Percentiles rank a stretch among this genome's conserved stretches.
These are phyloP conservation scores for Drosophila paracracens DNA, from an alignment of 2,888 invertebrate species.

Conservation along the genomic window DNA sequence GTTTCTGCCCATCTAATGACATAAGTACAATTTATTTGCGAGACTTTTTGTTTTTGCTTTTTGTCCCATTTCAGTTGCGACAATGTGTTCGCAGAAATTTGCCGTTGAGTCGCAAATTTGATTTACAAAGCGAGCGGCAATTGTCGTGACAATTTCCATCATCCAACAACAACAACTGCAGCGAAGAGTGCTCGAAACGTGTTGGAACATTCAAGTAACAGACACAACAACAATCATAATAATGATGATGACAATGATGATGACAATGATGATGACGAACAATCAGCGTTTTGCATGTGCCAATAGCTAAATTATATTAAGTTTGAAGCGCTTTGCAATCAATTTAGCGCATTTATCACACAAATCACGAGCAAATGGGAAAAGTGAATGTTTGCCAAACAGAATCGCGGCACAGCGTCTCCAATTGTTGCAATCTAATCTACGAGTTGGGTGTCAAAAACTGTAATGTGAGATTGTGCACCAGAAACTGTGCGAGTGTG, in stretches of 20 bases:
- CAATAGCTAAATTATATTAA: slow-evolving; percentile 67
- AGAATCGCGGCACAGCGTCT: slow-evolving; percentile 14
- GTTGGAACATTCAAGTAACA: slow-evolving; percentile 58
- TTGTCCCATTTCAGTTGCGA: slow-evolving; percentile 38
- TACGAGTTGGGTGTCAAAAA: slow-evolving; percentile 26
- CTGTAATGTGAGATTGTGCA: slow-evolving; percentile 16
- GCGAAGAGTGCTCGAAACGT: slow-evolving; percentile 46
- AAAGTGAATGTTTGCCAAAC: slow-evolving; percentile 44
- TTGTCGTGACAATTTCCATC: slow-evolving; percentile 69
- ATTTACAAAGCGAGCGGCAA: slow-evolving; percentile 66
- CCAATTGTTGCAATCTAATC: slow-evolving; percentile 11
- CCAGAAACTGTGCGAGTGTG: not conserved
- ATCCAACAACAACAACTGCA: slow-evolving; percentile 15
- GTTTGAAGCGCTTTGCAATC: slow-evolving; percentile 39
- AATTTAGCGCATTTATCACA: slow-evolving; percentile 28
- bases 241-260: slow-evolving; percentile 17
- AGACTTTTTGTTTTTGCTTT: slow-evolving; percentile 11
- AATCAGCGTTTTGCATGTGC: slow-evolving; percentile 50
- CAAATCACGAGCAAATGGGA: slow-evolving; percentile 39
- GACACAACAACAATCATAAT: slow-evolving; percentile 16
- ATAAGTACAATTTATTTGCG: slow-evolving; percentile 36
- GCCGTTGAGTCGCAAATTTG: slow-evolving; percentile 64
- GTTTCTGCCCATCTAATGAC: slow-evolving; percentile 23
- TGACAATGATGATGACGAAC: slow-evolving; percentile 23
- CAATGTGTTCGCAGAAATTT: slow-evolving; percentile 44